These are phyloP conservation scores for Pachyseris speciosa DNA, from an alignment of 64 coral and sea anemone genomes.

Conservation along the genomic window DNA sequence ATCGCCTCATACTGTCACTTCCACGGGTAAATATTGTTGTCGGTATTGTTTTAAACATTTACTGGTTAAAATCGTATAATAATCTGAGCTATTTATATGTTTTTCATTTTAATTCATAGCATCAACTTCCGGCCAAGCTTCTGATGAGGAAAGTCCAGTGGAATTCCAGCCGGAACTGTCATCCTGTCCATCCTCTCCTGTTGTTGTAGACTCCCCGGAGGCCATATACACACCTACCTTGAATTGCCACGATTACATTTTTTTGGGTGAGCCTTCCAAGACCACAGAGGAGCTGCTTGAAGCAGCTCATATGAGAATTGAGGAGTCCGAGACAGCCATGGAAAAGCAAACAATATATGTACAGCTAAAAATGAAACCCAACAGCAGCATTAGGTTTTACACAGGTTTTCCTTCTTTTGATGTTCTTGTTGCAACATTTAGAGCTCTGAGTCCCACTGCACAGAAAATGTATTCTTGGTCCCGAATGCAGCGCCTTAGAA, in stretches of 20 bases:
- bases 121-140: slow-evolving; percentile 41
- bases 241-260: slow-evolving; percentile 47
- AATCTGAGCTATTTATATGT: slow-evolving; percentile 38
- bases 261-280: not conserved
- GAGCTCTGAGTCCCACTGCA: slow-evolving; percentile 37
- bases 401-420: slow-evolving; percentile 50
- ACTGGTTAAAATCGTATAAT: slow-evolving; percentile 1
- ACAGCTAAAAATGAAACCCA: slow-evolving; percentile 31
- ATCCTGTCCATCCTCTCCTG: slow-evolving; percentile 17
- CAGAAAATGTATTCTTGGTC: slow-evolving; percentile 45
- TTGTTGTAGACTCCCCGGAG: slow-evolving; percentile 22
- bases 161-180: slow-evolving; percentile 14
- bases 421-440: slow-evolving; percentile 36
- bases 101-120: slow-evolving; percentile 55
- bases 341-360: slow-evolving; percentile 33
- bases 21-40: slow-evolving; percentile 60
- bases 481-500: slow-evolving; percentile 34
- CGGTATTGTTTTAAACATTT: slow-evolving; percentile 42
- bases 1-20: slow-evolving; percentile 16
- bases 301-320: slow-evolving; percentile 50
- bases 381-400: slow-evolving; percentile 11
- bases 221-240: slow-evolving; percentile 32
- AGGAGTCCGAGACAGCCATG: not conserved
- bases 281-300: slow-evolving; percentile 25
- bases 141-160: slow-evolving; percentile 28